Evolutionary conservation across 2,888 invertebrate genomes (phyloP).

Genomic region (Mythimna albipuncta): DNA sequence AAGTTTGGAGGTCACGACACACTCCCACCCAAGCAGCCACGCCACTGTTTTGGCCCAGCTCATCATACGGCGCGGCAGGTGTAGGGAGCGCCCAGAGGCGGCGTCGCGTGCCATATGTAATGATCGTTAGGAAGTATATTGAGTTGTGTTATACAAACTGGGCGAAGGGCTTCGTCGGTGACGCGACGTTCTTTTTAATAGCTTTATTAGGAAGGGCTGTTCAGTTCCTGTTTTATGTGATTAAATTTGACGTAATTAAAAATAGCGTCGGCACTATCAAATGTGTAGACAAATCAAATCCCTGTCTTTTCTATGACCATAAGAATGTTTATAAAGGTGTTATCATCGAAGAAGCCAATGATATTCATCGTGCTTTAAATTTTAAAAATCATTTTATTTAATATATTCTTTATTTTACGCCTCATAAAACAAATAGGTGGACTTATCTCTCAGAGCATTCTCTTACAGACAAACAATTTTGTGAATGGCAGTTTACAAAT

Average conservation of each 20-base stretch:
- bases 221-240: background rate
- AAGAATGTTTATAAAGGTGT: no score
- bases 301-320: no score
- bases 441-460: no score
- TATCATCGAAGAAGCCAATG: no score
- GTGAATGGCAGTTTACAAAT: no score
- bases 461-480: no score
- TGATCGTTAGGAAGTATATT: slow-evolving; percentile 51
- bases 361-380: no score
- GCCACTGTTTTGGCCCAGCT: slow-evolving; percentile 64
- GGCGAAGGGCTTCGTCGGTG: slow-evolving; percentile 44
- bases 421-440: no score
- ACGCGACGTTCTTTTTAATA: slow-evolving; percentile 25
- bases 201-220: slow-evolving; percentile 13
- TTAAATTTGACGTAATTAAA: no score
- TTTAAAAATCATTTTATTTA: no score
- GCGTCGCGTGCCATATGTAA: slow-evolving; percentile 54
- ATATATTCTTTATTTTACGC: no score
- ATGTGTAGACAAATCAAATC: background rate
- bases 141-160: slow-evolving; percentile 39
- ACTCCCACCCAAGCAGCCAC: slow-evolving; percentile 39
- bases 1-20: slow-evolving; percentile 68
- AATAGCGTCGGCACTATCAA: no score
- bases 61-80: slow-evolving; percentile 76
- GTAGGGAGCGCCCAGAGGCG: slow-evolving; percentile 46